phyloP scores from a whole-genome alignment of 2,113 vertebrate species.

The Actenoides lindsayi region DNA sequence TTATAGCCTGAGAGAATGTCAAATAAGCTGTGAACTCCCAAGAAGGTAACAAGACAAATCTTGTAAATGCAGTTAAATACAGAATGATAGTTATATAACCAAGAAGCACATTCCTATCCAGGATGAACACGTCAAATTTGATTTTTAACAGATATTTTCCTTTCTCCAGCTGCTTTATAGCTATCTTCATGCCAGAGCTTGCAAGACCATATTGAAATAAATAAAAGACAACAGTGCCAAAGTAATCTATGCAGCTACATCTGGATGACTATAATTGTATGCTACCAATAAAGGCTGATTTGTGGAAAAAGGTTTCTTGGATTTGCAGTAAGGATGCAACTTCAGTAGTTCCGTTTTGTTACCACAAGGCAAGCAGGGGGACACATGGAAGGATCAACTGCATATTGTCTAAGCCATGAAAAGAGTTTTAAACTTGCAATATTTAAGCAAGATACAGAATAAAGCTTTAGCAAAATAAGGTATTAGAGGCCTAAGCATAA shows the following conservation, averaged over 20 bases:
- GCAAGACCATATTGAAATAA: neutral
- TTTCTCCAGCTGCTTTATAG: conserved; percentile 22
- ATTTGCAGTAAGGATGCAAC: neutral
- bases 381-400: neutral
- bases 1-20: conserved; percentile 47
- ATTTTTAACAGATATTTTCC: conserved; percentile 55
- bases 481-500: neutral
- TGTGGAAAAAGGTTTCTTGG: neutral
- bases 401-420: neutral
- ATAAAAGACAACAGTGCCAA: neutral
- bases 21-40: conserved; percentile 20
- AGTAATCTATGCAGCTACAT: neutral
- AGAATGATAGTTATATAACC: conserved; percentile 30
- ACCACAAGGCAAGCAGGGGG: neutral
- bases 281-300: neutral
- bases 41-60: conserved; percentile 61
- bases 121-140: conserved; percentile 49
- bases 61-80: conserved; percentile 49
- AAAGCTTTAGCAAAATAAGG: neutral
- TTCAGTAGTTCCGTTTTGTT: neutral
- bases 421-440: neutral
- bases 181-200: conserved; percentile 1
- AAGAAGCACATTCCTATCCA: conserved; percentile 37
- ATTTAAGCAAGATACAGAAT: neutral
- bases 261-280: neutral